Conservation (phyloP, 1,140 invertebrate genomes). For the Micrasema minimum region DNA sequence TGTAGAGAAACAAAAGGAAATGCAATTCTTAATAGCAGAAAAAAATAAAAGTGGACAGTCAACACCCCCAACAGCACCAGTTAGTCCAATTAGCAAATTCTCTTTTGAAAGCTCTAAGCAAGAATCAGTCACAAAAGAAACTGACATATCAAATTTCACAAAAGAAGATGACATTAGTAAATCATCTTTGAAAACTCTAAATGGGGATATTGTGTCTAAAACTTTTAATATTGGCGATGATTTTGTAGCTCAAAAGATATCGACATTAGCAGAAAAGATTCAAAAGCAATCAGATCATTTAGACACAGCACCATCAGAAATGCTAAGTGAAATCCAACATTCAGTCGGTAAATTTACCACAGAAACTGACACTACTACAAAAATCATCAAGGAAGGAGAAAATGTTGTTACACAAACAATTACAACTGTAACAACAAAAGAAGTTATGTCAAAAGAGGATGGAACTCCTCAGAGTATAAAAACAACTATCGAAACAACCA, state of each 20-base stretch:
- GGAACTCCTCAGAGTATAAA: constrained; percentile 67
- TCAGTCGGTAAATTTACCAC: constrained; percentile 65
- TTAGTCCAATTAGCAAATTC: constrained; percentile 62
- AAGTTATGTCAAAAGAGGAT: constrained; percentile 66
- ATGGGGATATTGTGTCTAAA: constrained; percentile 63
- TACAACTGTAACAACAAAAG: constrained; percentile 66
- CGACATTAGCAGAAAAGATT: constrained; percentile 65
- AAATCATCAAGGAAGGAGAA: constrained; percentile 67
- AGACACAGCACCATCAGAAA: constrained; percentile 56
- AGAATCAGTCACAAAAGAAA: constrained; percentile 13
- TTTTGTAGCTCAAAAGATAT: constrained; percentile 65
- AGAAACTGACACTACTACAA: constrained; percentile 66
- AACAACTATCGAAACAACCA: constrained; percentile 67
- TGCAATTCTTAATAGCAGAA: constrained; percentile 38
- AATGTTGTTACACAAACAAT: constrained; percentile 66
- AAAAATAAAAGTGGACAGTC: constrained; percentile 57
- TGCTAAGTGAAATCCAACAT: constrained; percentile 61
- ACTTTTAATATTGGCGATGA: constrained; percentile 65
- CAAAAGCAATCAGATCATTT: constrained; percentile 54
- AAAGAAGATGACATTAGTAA: constrained; percentile 43
- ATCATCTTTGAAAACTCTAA: constrained; percentile 34
- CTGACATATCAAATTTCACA: constrained; percentile 2
- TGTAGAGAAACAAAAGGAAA: constrained; percentile 48
- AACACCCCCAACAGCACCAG: constrained; percentile 69
- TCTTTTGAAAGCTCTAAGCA: constrained; percentile 35